Base-by-base conservation (phyloP, 2,888 invertebrate species). In the Endomychus coccineus region DNA sequence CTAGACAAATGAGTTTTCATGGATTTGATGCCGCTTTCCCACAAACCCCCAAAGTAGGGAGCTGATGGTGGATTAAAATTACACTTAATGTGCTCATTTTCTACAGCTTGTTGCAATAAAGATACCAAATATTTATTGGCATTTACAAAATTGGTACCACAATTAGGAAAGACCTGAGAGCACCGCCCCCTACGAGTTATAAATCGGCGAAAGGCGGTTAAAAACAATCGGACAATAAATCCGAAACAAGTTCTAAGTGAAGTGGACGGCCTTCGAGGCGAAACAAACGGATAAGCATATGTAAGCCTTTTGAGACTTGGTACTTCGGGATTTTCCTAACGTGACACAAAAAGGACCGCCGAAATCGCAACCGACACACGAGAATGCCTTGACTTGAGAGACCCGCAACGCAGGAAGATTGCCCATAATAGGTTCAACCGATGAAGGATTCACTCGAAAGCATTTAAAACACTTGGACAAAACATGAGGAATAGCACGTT, bases 171-270 rank as follows among this genome's bases (percentile, higher is more conserved):
- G 44, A 55, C 38, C 1, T 42, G 54, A 14, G 21, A 55, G 51
- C 7, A 55, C 32, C 1, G 56, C 55, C 16, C 37, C 37, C 4
- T 36, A 37, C 3, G 36, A n/a, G 28, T 37, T 38, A 23, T 40
- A 44, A 23, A 45, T 19, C 16, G 39, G n/a, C n/a, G 3, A 52
- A 32, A 4, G 48, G 36, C 2, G 44, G 44, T 2, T 54, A 15
- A 28, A 54, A 52, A 2, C 42, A 23, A 12, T 44, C 44, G 1
- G 52, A 44, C 2, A 43, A 27, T 1, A 53, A 22, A 21, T 43
- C 44, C 7, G 37, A 37, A 1, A 46, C 50, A 4, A 50, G 16
- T 34, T 56, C 52, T n/a, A n/a, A 5, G n/a, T n/a, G n/a, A 55
- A 14, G 21, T 56, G 51, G 7, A 55, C 32, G 1, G 56, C 55